Evolutionary conservation across 2,888 invertebrate species (phyloP).

Genomic region (Cryptus armator): DNA sequence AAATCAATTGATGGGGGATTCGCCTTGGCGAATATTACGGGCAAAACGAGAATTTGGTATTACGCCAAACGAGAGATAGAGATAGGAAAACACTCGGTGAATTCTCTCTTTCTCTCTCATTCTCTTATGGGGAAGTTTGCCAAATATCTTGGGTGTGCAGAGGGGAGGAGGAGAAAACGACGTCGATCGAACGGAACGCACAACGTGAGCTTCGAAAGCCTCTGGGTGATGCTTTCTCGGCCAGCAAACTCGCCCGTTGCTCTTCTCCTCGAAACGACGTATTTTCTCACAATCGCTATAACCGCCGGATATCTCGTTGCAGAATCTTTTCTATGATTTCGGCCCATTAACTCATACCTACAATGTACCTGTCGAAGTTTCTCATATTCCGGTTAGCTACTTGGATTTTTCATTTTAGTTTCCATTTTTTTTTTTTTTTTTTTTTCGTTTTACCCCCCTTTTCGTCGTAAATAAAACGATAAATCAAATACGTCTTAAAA

Average conservation of each 20-base stretch:
- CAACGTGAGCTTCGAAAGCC: constrained; percentile 44
- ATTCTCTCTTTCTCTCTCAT: constrained; percentile 15
- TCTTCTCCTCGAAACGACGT: constrained; percentile 17
- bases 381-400: constrained; percentile 18
- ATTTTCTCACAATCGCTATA: constrained; percentile 5
- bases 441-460: too few relatives aligned
- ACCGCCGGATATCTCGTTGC: constrained; percentile 25
- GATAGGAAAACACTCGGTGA: constrained; percentile 10
- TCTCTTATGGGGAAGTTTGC: constrained; percentile 52
- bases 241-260: neutral
- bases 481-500: neutral
- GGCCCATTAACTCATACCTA: constrained; percentile 24
- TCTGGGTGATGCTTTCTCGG: constrained; percentile 33
- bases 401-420: constrained; percentile 19
- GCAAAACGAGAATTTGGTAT: constrained; percentile 66
- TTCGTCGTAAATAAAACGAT: neutral
- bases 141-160: constrained; percentile 47
- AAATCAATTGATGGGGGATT: constrained; percentile 70
- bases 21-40: constrained; percentile 69
- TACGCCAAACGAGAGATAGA: constrained; percentile 57
- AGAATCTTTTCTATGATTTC: constrained; percentile 37
- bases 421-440: neutral
- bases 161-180: constrained; percentile 20
- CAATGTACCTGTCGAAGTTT: constrained; percentile 7
- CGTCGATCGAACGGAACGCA: constrained; percentile 63